phyloP scores from a whole-genome alignment of 2,113 vertebrate genomes.

The Puffinus mauretanicus region DNA sequence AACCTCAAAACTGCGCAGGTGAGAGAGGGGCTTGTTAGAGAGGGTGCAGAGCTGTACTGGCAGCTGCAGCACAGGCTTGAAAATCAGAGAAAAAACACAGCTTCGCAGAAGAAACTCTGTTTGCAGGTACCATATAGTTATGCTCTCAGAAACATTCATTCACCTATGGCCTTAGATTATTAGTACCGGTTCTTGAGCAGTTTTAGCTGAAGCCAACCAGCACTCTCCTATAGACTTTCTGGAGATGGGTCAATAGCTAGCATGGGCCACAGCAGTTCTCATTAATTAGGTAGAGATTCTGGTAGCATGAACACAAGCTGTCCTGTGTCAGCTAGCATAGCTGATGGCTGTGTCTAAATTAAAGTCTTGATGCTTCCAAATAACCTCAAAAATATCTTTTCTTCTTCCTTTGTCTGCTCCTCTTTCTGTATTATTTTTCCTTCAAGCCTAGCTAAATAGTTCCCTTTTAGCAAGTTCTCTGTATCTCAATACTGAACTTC shows the following conservation, averaged over 20 bases:
- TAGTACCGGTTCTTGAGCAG: background rate
- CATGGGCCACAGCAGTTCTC: background rate
- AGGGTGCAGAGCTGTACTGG: background rate
- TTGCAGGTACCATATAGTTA: background rate
- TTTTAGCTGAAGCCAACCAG: background rate
- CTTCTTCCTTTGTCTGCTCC: background rate
- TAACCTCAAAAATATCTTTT: background rate
- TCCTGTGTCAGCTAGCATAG: background rate
- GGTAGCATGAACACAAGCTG: background rate
- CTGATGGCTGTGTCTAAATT: background rate
- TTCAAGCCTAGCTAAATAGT: background rate
- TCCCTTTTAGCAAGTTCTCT: background rate
- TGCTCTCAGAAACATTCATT: background rate
- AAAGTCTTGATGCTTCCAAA: background rate
- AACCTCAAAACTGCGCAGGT: background rate
- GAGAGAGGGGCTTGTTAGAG: background rate
- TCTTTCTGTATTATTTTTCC: background rate
- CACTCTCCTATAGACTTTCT: background rate
- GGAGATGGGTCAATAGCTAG: background rate
- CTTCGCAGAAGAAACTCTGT: background rate
- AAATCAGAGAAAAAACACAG: background rate
- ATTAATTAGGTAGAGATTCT: background rate
- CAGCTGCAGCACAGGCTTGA: background rate
- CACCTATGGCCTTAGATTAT: fast-evolving
- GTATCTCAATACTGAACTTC: background rate